Evolutionary conservation across 2,113 vertebrate species (phyloP).

Genomic region (Brienomyrus brachyistius): DNA sequence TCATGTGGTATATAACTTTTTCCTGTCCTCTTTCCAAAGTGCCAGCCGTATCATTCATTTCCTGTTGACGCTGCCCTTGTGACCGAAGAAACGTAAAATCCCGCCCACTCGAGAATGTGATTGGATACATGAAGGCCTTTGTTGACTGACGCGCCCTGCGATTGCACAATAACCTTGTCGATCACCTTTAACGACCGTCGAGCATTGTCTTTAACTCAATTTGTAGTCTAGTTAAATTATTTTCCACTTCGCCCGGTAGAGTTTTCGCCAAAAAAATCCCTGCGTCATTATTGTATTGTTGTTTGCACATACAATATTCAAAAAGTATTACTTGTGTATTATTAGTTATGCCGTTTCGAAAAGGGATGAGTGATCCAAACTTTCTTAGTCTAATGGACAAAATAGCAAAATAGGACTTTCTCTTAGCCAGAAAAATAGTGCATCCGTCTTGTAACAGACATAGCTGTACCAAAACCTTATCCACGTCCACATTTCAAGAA

Average conservation of each 20-base stretch:
- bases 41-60: constrained; percentile 6
- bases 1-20: constrained; percentile 1
- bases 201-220: too few relatives aligned
- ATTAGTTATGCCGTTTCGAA: not conserved
- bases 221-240: not conserved
- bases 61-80: constrained; percentile 23
- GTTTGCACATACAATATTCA: not conserved
- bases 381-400: not conserved
- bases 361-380: not conserved
- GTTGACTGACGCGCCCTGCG: not conserved
- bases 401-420: not conserved
- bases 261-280: not conserved
- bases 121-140: constrained; percentile 4
- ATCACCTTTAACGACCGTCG: not conserved
- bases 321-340: not conserved
- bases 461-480: not conserved
- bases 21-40: not conserved
- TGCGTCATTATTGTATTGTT: not conserved
- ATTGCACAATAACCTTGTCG: not conserved
- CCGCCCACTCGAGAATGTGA: not conserved
- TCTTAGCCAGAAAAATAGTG: not conserved
- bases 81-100: not conserved
- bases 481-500: not conserved
- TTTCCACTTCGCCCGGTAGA: not conserved
- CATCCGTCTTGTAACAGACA: not conserved